Conservation (phyloP, 2,113 vertebrate genomes). For the Neomonachus schauinslandi region DNA sequence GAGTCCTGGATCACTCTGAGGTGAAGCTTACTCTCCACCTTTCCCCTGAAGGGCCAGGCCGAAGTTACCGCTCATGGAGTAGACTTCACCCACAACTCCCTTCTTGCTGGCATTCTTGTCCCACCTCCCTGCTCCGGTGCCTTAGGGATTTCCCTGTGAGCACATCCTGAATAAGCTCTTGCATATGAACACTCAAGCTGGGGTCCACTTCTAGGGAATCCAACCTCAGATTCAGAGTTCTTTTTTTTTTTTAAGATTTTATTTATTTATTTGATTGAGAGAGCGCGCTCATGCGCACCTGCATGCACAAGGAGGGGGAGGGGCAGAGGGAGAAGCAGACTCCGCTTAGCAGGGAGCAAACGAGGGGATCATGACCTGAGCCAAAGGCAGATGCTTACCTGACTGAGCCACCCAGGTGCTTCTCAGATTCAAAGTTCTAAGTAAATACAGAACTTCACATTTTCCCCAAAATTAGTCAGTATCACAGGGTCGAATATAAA, state of each 20-base stretch:
- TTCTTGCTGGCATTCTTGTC: background rate
- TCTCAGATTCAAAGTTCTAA: background rate
- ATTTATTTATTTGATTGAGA: background rate
- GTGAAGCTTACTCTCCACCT: too few species aligned
- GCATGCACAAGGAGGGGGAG: background rate
- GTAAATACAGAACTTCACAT: background rate
- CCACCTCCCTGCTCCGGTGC: background rate
- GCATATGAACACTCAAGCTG: background rate
- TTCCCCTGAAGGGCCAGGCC: background rate
- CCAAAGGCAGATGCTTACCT: background rate
- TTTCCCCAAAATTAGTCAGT: background rate
- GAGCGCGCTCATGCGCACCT: background rate
- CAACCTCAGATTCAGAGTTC: background rate
- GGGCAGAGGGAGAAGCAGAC: background rate
- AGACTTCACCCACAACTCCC: background rate
- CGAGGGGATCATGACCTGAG: accelerated
- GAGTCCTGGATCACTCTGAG: background rate
- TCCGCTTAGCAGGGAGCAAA: background rate
- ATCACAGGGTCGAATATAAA: background rate
- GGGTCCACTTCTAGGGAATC: background rate
- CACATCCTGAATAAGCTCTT: background rate
- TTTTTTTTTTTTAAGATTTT: background rate
- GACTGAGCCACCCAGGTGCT: background rate
- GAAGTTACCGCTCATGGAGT: too few species aligned
- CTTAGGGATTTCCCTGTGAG: background rate